Evolutionary conservation across 2,113 vertebrate species (phyloP).

Genomic region (Hirundichthys speculiger): DNA sequence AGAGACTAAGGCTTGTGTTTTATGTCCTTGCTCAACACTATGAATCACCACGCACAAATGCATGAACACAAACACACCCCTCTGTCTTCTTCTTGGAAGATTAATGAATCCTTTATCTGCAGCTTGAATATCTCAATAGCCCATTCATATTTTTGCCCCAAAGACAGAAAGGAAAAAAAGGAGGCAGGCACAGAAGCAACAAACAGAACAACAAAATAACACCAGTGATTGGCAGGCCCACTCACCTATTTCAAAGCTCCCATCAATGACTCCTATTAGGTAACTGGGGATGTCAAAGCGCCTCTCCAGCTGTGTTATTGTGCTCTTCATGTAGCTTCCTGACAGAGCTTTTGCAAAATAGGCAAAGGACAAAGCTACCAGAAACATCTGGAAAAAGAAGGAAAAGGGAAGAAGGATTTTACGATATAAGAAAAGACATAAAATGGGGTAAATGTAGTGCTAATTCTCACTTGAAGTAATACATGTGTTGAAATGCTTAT

Average conservation of each 20-base stretch:
- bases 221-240: conserved; percentile 52
- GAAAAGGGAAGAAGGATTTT: conserved; percentile 11
- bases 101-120: conserved; percentile 61
- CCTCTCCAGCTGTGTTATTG: conserved; percentile 94
- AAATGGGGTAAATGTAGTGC: not conserved
- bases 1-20: not conserved
- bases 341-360: conserved; percentile 93
- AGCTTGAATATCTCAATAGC: conserved; percentile 53
- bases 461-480: not conserved
- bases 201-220: conserved; percentile 48
- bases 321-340: conserved; percentile 95
- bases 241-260: conserved; percentile 96
- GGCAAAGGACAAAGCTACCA: conserved; percentile 89
- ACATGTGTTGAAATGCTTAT: too few species aligned
- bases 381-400: conserved; percentile 83
- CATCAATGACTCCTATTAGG: conserved; percentile 92
- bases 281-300: conserved; percentile 94
- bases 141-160: conserved; percentile 60
- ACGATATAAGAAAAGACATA: conserved; percentile 1
- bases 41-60: conserved; percentile 46
- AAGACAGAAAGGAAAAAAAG: conserved; percentile 19
- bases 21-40: conserved; percentile 53
- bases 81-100: conserved; percentile 33
- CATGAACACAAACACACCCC: conserved; percentile 29
- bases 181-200: conserved; percentile 29